Conservation (phyloP, 2,797 vertebrate species). For the Psittacula echo region DNA sequence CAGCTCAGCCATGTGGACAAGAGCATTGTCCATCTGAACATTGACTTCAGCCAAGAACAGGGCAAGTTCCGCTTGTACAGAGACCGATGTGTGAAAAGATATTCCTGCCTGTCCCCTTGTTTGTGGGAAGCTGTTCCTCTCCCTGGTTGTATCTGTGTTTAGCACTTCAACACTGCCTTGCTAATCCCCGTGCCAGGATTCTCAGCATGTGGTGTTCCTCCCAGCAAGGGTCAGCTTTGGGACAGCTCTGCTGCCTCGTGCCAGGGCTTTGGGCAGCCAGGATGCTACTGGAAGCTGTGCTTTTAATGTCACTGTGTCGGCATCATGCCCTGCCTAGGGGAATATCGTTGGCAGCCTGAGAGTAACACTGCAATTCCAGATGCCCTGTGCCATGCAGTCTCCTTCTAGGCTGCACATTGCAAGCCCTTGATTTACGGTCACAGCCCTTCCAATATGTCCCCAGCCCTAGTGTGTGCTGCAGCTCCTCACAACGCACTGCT, state of each 20-base stretch:
- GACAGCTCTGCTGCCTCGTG: background rate
- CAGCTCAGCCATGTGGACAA: background rate
- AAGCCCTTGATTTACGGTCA: background rate
- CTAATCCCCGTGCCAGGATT: slow-evolving; percentile 2
- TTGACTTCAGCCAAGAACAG: background rate
- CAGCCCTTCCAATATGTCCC: fast-evolving
- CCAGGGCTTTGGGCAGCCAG: background rate
- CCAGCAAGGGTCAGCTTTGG: background rate
- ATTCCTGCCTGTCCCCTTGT: background rate
- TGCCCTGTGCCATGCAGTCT: background rate
- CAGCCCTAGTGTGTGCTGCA: fast-evolving
- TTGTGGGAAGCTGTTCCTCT: background rate
- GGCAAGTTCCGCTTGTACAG: background rate
- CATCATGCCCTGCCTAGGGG: background rate
- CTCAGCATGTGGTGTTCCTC: background rate
- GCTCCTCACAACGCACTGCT: background rate
- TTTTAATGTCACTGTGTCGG: slow-evolving; percentile 36
- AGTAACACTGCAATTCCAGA: background rate
- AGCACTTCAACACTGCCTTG: slow-evolving; percentile 16
- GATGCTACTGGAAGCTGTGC: slow-evolving; percentile 9
- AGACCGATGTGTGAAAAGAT: background rate
- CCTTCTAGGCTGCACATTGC: background rate
- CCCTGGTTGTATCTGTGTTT: background rate
- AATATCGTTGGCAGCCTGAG: background rate
- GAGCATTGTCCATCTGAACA: background rate